Base-by-base conservation (phyloP, 2,797 vertebrate genomes). In the Chiroxiphia lanceolata region DNA sequence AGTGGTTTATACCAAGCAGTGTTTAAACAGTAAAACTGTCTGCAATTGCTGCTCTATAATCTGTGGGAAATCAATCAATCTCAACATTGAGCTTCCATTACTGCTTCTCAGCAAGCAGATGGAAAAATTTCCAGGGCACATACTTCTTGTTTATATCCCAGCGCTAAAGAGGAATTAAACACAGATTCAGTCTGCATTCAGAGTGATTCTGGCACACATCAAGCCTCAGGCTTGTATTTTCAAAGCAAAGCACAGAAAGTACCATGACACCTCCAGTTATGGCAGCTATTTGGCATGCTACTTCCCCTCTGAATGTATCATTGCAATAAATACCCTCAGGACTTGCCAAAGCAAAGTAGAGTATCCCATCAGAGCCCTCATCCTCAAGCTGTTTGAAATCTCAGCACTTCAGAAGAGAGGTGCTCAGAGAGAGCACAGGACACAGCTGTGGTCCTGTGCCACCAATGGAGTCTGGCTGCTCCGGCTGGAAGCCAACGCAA, bases 11-110 rank as follows among this genome's bases (percentile, higher is more conserved):
- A 93, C 67, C 77, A 89, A 89, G 71, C 61, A 78, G 65, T 83
- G 83, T 94, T 96, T 87, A 91, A 95, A 93, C 69, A 92, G 90
- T 91, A 92, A 95, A 95, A 94, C 74, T 94, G 86, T 78, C 96
- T 94, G 81, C 83, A 94, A 83, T 90, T 89, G 90, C 88, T 87
- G 91, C 94, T 94, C 83, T 89, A 54, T 95, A 89, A 94, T 91
- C 75, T 85, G 80, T 16, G 47, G 92, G 78, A 71, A 95, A 95
- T 94, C 90, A 85, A 94, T 83, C 89, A 85, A n/a, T 94, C 83
- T 84, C 71, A 80, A 26, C 1, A 6, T 29, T 40, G 68, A 93
- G 91, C 61, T 89, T 87, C 90, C 44, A 82, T 57, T 91, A 89
- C 64, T 68, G 80, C 53, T 87, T 87, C 83, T 82, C 77, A 61